Evolutionary conservation across 2,797 vertebrate genomes (phyloP).

Genomic region (Cryptoprocta ferox): DNA sequence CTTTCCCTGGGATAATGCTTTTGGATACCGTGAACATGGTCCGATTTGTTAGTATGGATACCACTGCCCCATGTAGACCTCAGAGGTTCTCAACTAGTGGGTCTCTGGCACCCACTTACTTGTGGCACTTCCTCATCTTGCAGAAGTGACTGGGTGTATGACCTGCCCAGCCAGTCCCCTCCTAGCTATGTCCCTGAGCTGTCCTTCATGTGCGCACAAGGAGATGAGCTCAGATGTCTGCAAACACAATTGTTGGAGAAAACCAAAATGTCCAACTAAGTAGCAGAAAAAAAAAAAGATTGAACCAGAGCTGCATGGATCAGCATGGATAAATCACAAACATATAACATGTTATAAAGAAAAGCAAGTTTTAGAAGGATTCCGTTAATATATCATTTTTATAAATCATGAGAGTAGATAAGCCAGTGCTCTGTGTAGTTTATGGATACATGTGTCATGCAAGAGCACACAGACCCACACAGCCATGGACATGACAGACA

Average conservation of each 20-base stretch:
- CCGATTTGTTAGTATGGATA: background rate
- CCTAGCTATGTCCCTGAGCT: rapidly evolving
- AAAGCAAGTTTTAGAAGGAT: background rate
- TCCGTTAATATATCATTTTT: background rate
- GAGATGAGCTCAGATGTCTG: background rate
- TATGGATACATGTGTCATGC: background rate
- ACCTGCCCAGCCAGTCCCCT: background rate
- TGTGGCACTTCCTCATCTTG: background rate
- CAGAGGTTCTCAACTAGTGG: background rate
- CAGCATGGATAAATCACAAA: background rate
- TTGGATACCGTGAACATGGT: background rate
- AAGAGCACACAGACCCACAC: background rate
- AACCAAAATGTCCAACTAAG: background rate
- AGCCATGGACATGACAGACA: background rate
- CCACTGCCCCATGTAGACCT: background rate
- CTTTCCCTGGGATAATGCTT: background rate
- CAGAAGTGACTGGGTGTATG: rapidly evolving
- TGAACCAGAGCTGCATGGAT: background rate
- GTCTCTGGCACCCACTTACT: background rate
- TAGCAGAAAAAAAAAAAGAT: background rate
- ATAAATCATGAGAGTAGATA: background rate
- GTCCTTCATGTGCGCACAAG: background rate
- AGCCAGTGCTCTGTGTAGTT: background rate
- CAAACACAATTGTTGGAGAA: background rate
- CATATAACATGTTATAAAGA: background rate